These are phyloP conservation scores for Drosophila sechellia DNA, from an alignment of 1,140 invertebrate genomes.

Conservation along the genomic window DNA sequence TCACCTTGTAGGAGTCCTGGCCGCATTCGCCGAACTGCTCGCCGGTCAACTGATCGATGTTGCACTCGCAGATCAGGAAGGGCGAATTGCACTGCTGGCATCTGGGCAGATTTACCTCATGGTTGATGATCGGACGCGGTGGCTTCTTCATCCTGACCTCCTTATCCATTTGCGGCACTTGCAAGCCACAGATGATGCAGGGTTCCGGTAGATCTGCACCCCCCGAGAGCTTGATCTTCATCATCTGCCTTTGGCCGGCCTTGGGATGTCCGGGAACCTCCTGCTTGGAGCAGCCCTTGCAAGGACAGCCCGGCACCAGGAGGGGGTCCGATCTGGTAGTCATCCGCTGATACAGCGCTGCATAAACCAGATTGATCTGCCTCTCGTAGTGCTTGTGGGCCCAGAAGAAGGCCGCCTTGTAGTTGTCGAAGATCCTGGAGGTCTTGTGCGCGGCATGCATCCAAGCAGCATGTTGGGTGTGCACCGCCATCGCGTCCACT, in stretches of 20 bases:
- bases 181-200: slow-evolving; percentile 65
- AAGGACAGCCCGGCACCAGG: slow-evolving; percentile 42
- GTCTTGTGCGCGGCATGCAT: slow-evolving; percentile 63
- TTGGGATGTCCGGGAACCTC: slow-evolving; percentile 49
- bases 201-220: slow-evolving; percentile 38
- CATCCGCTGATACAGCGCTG: slow-evolving; percentile 55
- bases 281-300: slow-evolving; percentile 43
- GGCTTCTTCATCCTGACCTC: slow-evolving; percentile 16
- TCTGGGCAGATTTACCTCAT: slow-evolving; percentile 56
- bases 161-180: slow-evolving; percentile 42
- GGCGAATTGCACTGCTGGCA: slow-evolving; percentile 63
- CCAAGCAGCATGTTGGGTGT: slow-evolving; percentile 55
- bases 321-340: slow-evolving; percentile 49
- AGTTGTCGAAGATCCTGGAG: slow-evolving; percentile 64
- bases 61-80: slow-evolving; percentile 70
- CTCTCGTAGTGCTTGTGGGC: slow-evolving; percentile 69
- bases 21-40: slow-evolving; percentile 67
- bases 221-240: slow-evolving; percentile 43
- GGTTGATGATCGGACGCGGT: slow-evolving; percentile 63
- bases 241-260: slow-evolving; percentile 9
- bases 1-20: slow-evolving; percentile 74
- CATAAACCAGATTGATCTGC: slow-evolving; percentile 60
- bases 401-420: slow-evolving; percentile 67
- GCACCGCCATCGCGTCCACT: slow-evolving; percentile 55
- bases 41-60: slow-evolving; percentile 66